Percentiles rank a stretch among this genome's conserved stretches.
Conservation (phyloP, 1,140 invertebrate genomes). For the Hermetia illucens region DNA sequence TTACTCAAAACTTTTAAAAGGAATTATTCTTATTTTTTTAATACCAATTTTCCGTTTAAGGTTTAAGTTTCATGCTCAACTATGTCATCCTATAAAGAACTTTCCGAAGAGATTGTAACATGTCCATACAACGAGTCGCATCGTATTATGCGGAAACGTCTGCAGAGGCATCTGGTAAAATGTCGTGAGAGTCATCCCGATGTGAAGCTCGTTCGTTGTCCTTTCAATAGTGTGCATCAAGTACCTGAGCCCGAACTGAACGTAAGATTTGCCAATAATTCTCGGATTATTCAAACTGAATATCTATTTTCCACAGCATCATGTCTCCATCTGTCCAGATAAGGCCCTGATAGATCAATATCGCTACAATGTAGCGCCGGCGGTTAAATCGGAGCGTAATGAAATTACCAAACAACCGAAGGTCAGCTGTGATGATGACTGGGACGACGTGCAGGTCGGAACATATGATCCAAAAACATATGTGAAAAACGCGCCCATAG, state of each 20-base stretch:
- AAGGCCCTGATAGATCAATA: constrained; percentile 20
- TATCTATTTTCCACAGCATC: constrained; percentile 7
- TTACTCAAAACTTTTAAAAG: no score
- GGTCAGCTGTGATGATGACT: constrained; percentile 18
- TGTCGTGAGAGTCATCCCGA: constrained; percentile 16
- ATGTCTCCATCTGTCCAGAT: constrained; percentile 11
- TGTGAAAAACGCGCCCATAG: no score
- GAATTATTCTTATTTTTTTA: no score
- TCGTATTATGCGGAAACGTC: constrained; percentile 17
- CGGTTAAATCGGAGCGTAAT: no score
- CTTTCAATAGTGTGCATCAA: constrained; percentile 17
- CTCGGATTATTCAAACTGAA: background rate
- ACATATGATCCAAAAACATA: constrained; percentile 18
- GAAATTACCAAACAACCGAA: constrained; percentile 7
- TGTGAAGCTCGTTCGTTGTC: constrained; percentile 16
- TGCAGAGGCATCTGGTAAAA: constrained; percentile 18
- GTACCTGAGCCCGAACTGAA: constrained; percentile 15
- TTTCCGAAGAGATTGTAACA: constrained; percentile 13
- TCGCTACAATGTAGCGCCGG: constrained; percentile 8
- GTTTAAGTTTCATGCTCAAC: no score
- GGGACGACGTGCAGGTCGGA: constrained; percentile 13
- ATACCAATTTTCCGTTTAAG: no score
- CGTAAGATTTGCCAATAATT: constrained; percentile 6
- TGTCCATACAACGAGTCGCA: constrained; percentile 21
- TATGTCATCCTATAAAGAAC: no score